Conservation (phyloP, 2,888 invertebrate species). For the Troides aeacus region DNA sequence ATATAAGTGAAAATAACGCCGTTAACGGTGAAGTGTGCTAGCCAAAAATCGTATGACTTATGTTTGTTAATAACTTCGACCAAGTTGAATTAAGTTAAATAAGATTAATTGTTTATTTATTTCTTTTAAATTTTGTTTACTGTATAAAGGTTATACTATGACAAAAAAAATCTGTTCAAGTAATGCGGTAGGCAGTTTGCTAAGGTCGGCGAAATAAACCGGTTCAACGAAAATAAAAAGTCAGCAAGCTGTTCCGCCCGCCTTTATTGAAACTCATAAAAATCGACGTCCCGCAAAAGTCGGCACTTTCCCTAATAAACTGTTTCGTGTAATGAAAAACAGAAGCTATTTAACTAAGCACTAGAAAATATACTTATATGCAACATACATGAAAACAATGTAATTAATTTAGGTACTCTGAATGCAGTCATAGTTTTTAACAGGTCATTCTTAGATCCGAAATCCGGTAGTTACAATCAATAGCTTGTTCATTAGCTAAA, state of each 20-base stretch:
- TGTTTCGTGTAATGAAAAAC: slow-evolving; percentile 20
- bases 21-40: too few species aligned
- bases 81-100: not conserved
- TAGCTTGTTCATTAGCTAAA: too few species aligned
- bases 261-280: slow-evolving; percentile 24
- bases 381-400: not conserved
- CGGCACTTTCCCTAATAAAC: slow-evolving; percentile 13
- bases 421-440: too few species aligned
- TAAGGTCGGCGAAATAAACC: slow-evolving; percentile 6
- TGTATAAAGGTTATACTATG: not conserved
- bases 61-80: too few species aligned
- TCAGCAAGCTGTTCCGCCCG: slow-evolving; percentile 19
- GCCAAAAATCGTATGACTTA: too few species aligned
- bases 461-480: too few species aligned
- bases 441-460: too few species aligned
- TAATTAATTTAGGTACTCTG: too few species aligned
- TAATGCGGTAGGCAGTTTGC: slow-evolving; percentile 5
- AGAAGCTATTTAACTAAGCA: slow-evolving; percentile 4
- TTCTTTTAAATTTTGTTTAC: not conserved
- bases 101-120: not conserved
- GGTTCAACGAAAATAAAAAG: slow-evolving; percentile 22
- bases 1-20: too few species aligned
- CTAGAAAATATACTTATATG: not conserved
- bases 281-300: slow-evolving; percentile 18
- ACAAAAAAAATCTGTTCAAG: not conserved